Conservation (phyloP, 1,140 invertebrate species). For the Micrasema longulum region DNA sequence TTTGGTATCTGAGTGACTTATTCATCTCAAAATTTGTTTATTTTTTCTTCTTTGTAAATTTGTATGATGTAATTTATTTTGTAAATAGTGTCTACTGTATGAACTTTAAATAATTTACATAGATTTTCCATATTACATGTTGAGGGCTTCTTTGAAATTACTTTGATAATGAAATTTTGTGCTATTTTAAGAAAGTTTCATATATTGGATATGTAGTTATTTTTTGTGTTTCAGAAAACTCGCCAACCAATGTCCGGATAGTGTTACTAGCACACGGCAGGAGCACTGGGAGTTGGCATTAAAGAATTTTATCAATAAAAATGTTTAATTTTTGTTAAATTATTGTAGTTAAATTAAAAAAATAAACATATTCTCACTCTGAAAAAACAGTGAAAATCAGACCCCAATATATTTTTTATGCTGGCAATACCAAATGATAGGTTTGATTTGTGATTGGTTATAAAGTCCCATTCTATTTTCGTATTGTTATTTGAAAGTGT, state of each 20-base stretch:
- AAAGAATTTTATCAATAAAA: constrained; percentile 44
- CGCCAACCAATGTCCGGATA: constrained; percentile 37
- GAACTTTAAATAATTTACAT: too few relatives aligned
- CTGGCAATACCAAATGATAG: too few relatives aligned
- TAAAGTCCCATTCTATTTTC: too few relatives aligned
- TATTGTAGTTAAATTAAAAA: background rate
- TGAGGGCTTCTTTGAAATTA: background rate
- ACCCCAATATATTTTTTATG: background rate
- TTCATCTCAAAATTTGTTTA: too few relatives aligned
- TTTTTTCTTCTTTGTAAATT: too few relatives aligned
- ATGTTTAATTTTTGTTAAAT: constrained; percentile 12
- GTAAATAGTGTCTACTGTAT: too few relatives aligned
- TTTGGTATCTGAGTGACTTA: too few relatives aligned
- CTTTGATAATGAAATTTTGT: background rate
- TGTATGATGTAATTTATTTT: too few relatives aligned
- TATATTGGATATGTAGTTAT: background rate
- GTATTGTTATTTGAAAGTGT: too few relatives aligned
- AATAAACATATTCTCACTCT: background rate
- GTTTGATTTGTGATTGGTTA: too few relatives aligned
- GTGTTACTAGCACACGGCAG: constrained; percentile 5
- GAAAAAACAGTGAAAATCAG: background rate
- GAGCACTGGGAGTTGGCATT: constrained; percentile 49
- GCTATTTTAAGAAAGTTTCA: background rate
- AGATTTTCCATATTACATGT: too few relatives aligned
- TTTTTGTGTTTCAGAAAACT: constrained; percentile 44